Base-by-base conservation (phyloP, 2,888 invertebrate species). In the Ormia ochracea region DNA sequence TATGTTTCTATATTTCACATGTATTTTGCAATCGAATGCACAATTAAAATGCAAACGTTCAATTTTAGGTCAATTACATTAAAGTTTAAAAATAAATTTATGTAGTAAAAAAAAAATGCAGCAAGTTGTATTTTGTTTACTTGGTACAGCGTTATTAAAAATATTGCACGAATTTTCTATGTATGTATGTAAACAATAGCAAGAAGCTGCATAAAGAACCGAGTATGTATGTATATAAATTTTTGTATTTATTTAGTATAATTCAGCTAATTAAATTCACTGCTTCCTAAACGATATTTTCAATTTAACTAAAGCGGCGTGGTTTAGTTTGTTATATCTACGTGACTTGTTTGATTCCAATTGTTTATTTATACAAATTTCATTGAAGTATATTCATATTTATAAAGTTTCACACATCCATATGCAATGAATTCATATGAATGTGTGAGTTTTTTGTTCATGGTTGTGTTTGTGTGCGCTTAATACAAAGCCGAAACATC, bases 1-100 rank as follows among this genome's bases (percentile, higher is more conserved):
- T 21, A 7, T 17, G 14, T 21, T 3, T 7, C 6, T 36, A 1
- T 19, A 21, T 45, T 38, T 7, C 45, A 63, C 45, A 38, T 26
- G 9, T 17, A 14, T 14, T 2, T 38, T 6, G 19, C 33, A 41
- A 12, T 28, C 28, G 12, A 19, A n/a, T 3, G 19, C 26, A 61
- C 31, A 28, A 19, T 9, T 50, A 10, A 19, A 50, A 6, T 48
- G 61, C 28, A 50, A 31, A 50, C 31, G 6, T 28, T 28, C 2
- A 38, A 41, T 31, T 61, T 52, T 21, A 61, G 61, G 72, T 54
- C 72, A 72, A 61, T 61, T 48, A 72, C 59, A 61, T 61, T 48
- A 26, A 5, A 5, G 38, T 38, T 31, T 68, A 68, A 65, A 65
- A 65, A 52, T 38, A 38, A 38, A 38, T 38, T 28, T 56, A n/a